Evolutionary conservation across 2,797 vertebrate genomes (phyloP).

Genomic region (Scleropages formosus): DNA sequence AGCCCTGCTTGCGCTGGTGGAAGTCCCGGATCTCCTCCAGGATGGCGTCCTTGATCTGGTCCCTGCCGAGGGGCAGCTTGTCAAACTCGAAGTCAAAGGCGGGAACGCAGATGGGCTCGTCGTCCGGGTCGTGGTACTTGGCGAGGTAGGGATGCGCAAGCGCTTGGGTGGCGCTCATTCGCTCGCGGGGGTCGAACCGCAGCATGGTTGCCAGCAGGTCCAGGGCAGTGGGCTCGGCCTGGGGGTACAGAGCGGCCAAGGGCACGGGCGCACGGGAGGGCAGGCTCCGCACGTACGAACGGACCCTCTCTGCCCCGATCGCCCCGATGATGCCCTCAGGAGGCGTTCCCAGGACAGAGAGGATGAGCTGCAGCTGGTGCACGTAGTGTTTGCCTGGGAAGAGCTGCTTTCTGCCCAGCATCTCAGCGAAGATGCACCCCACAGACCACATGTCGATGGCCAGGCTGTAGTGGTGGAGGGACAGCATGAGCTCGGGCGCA

Average conservation of each 20-base stretch:
- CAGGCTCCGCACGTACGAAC: conserved; percentile 83
- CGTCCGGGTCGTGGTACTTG: conserved; percentile 89
- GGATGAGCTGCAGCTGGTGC: conserved; percentile 87
- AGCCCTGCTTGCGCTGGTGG: conserved; percentile 75
- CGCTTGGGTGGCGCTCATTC: conserved; percentile 78
- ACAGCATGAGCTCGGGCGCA: conserved; percentile 87
- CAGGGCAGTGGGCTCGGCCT: conserved; percentile 75
- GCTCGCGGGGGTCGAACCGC: conserved; percentile 79
- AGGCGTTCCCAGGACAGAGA: conserved; percentile 84
- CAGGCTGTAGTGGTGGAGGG: conserved; percentile 84
- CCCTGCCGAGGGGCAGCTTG: conserved; percentile 69
- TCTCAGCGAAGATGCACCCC: conserved; percentile 90
- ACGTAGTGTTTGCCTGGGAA: conserved; percentile 89
- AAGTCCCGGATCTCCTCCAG: conserved; percentile 88
- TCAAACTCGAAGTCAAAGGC: conserved; percentile 93
- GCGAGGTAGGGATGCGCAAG: conserved; percentile 81
- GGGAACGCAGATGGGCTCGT: conserved; percentile 89
- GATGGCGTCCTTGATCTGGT: conserved; percentile 91
- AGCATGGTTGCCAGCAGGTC: conserved; percentile 79
- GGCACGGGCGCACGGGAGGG: conserved; percentile 76
- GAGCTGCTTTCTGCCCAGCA: conserved; percentile 85
- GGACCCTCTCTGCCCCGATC: conserved; percentile 83
- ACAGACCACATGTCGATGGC: conserved; percentile 93
- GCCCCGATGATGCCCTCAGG: conserved; percentile 76
- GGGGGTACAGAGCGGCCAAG: conserved; percentile 76